Conservation (phyloP, 64 coral and sea anemone species). For the Cladopsammia gracilis region DNA sequence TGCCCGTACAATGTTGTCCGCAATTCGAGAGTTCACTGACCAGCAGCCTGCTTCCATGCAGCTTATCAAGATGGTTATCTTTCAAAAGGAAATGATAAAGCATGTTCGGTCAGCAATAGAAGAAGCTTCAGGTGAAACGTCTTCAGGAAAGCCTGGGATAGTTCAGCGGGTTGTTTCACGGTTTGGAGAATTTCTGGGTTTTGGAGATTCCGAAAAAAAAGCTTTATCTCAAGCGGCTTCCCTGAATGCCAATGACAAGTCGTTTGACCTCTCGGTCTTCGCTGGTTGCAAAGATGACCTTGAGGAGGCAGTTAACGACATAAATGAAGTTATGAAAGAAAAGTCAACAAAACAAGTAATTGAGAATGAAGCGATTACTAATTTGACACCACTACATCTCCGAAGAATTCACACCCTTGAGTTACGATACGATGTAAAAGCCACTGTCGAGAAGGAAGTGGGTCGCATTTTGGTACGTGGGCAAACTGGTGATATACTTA, state of each 20-base stretch:
- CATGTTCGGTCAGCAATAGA: slow-evolving; percentile 32
- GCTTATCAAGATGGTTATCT: slow-evolving; percentile 66
- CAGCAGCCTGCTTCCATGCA: slow-evolving; percentile 29
- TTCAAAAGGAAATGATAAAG: slow-evolving; percentile 65
- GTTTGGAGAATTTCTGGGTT: background rate
- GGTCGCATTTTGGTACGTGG: slow-evolving; percentile 64
- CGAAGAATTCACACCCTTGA: slow-evolving; percentile 40
- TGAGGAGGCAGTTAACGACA: slow-evolving; percentile 37
- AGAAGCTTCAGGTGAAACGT: slow-evolving; percentile 11
- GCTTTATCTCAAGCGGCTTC: background rate
- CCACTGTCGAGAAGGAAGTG: slow-evolving; percentile 20
- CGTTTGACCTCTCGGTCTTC: slow-evolving; percentile 27
- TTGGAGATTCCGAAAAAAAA: slow-evolving; percentile 12
- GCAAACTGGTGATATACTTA: slow-evolving; percentile 51
- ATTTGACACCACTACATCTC: background rate
- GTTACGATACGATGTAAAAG: slow-evolving; percentile 17
- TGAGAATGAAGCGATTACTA: slow-evolving; percentile 24
- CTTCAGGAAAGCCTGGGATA: background rate
- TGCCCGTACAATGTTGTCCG: slow-evolving; percentile 45
- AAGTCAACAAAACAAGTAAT: slow-evolving; percentile 60
- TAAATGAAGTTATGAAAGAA: slow-evolving; percentile 58
- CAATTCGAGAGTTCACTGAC: slow-evolving; percentile 21
- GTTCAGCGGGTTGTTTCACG: background rate
- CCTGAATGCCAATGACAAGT: background rate
- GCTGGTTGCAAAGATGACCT: slow-evolving; percentile 39